Percentiles rank a stretch among this genome's conserved stretches.
Conservation (phyloP, 2,797 vertebrate genomes). For the Orientallactaga sibirica region DNA sequence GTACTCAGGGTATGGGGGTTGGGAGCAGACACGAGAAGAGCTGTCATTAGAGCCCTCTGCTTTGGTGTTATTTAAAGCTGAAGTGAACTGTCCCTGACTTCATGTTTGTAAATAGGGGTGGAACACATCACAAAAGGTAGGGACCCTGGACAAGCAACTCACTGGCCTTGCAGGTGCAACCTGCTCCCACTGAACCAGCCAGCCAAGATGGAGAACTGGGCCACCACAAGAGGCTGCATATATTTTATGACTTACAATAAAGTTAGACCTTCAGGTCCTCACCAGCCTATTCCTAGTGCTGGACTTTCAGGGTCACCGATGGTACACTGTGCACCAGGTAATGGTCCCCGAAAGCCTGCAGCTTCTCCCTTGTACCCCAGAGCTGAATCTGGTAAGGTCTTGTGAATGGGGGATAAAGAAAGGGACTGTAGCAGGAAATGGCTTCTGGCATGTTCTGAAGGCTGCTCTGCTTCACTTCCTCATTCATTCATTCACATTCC, state of each 20-base stretch:
- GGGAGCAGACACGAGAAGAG: not conserved
- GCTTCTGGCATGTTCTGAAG: not conserved
- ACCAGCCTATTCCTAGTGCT: not conserved
- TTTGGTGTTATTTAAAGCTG: not conserved
- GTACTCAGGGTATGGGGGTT: not conserved
- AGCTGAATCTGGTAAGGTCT: not conserved
- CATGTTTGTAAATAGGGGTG: not conserved
- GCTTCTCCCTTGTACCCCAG: not conserved
- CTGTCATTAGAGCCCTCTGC: not conserved
- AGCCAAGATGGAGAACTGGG: not conserved
- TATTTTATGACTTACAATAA: not conserved
- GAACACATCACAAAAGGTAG: not conserved
- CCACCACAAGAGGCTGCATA: not conserved
- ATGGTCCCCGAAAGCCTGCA: not conserved
- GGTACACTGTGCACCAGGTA: not conserved
- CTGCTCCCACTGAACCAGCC: not conserved
- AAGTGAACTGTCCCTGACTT: not conserved
- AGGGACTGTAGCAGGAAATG: accelerated
- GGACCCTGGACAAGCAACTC: not conserved
- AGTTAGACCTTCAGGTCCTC: not conserved
- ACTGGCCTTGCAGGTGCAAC: not conserved
- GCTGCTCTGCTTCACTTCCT: no score
- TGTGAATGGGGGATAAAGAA: accelerated
- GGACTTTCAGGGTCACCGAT: not conserved
- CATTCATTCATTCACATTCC: not conserved